Conservation (phyloP, 2,113 vertebrate genomes). For the Lagenorhynchus albirostris region DNA sequence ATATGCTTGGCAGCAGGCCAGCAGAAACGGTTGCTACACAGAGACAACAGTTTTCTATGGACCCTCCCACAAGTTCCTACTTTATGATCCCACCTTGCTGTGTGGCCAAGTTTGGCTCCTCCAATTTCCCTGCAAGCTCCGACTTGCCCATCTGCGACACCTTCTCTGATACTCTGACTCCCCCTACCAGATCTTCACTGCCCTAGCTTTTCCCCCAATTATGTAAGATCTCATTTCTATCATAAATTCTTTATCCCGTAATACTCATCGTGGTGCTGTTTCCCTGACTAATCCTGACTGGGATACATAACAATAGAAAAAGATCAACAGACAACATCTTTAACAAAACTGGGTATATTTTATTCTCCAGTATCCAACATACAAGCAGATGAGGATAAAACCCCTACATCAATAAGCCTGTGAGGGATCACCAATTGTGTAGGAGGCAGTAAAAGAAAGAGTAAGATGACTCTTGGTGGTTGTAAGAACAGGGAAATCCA, state of each 20-base stretch:
- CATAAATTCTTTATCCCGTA: neutral
- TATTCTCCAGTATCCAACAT: neutral
- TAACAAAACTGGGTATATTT: neutral
- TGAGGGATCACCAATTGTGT: neutral
- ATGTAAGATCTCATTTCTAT: neutral
- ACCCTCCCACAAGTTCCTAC: neutral
- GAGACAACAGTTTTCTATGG: neutral
- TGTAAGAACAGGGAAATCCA: neutral
- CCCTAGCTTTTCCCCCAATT: neutral
- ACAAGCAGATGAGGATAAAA: neutral
- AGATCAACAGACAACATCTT: neutral
- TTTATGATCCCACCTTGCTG: neutral
- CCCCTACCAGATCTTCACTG: neutral
- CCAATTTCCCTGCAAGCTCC: neutral
- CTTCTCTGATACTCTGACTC: neutral
- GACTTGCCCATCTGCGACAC: neutral
- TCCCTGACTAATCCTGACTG: neutral
- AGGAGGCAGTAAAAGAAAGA: neutral
- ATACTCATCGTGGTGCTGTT: neutral
- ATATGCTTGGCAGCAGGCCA: neutral
- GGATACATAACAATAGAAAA: neutral
- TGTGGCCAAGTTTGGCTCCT: neutral
- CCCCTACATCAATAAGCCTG: neutral
- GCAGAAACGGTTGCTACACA: neutral
- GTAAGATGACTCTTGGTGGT: neutral